A percentile compares a stretch with the other conserved stretches of the same genome.
Conservation (phyloP, 2,113 vertebrate genomes). For the Epinephelus moara region DNA sequence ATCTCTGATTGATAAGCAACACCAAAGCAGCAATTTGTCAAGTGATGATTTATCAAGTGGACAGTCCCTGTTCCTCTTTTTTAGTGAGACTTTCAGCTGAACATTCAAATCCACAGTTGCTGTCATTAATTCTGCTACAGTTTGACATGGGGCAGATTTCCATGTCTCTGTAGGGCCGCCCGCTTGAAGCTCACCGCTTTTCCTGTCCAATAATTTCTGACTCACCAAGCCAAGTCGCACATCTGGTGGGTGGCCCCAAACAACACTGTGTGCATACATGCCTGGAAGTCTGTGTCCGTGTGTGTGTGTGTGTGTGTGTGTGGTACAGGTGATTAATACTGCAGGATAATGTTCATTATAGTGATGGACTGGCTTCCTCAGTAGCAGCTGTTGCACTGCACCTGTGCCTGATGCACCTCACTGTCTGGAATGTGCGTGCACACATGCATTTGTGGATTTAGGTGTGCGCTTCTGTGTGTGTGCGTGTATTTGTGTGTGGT, state of each 20-base stretch:
- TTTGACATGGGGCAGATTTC: constrained; percentile 60
- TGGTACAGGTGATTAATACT: constrained; percentile 78
- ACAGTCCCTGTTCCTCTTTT: background rate
- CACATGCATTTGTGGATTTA: constrained; percentile 35
- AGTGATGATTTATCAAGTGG: constrained; percentile 4
- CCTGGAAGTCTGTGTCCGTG: constrained; percentile 18
- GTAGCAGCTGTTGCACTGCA: constrained; percentile 79
- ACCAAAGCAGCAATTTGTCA: background rate
- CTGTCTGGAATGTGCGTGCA: constrained; percentile 57
- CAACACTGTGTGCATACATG: constrained; percentile 32
- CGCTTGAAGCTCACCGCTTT: constrained; percentile 25
- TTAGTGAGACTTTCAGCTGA: constrained; percentile 19
- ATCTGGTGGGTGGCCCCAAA: constrained; percentile 67
- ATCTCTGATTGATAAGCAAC: background rate
- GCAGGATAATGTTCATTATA: constrained; percentile 79
- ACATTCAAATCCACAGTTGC: constrained; percentile 31
- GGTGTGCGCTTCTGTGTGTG: constrained; percentile 31
- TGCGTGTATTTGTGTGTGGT: constrained; percentile 19
- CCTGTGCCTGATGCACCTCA: constrained; percentile 67
- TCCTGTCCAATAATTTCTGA: constrained; percentile 55
- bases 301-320: constrained; percentile 33
- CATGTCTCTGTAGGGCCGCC: constrained; percentile 43
- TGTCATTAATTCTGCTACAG: constrained; percentile 52
- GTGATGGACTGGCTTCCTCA: constrained; percentile 80
- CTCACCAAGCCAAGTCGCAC: constrained; percentile 58